Percentiles rank a stretch among this genome's conserved stretches.
Conservation (phyloP, 1,140 invertebrate genomes). For the Cephus cinctus region DNA sequence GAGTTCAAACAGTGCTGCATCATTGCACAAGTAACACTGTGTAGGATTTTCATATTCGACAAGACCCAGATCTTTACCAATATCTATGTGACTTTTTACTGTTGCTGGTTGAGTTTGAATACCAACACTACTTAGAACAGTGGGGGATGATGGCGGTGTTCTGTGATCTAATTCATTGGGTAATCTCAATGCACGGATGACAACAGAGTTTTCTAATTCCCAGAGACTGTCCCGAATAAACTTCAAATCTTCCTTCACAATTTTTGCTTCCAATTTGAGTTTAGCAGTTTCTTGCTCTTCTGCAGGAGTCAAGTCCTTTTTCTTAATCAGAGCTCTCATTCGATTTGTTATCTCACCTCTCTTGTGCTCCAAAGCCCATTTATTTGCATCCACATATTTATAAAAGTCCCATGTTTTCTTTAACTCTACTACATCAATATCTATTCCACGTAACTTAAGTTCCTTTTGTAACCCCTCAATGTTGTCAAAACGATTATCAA, state of each 20-base stretch:
- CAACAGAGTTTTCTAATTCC: conserved; percentile 62
- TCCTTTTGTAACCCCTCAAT: conserved; percentile 53
- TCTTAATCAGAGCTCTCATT: conserved; percentile 37
- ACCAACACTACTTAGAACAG: conserved; percentile 53
- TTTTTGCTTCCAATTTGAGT: conserved; percentile 55
- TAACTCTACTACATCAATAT: conserved; percentile 53
- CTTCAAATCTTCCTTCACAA: conserved; percentile 63
- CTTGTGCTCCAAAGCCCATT: conserved; percentile 46
- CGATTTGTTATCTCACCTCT: conserved; percentile 32
- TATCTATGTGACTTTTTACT: conserved; percentile 58
- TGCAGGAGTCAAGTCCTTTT: conserved; percentile 38
- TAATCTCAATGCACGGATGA: conserved; percentile 60
- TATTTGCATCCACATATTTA: conserved; percentile 46
- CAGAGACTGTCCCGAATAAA: conserved; percentile 58
- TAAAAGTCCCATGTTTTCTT: conserved; percentile 58
- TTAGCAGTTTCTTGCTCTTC: conserved; percentile 50
- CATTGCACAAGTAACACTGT: conserved; percentile 63
- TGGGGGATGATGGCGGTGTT: conserved; percentile 55
- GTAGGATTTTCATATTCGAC: conserved; percentile 62
- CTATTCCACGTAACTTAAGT: conserved; percentile 48
- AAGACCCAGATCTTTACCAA: conserved; percentile 56
- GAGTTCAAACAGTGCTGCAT: conserved; percentile 66
- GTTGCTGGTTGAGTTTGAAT: conserved; percentile 20
- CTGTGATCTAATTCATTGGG: conserved; percentile 66
- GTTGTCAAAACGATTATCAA: conserved; percentile 55